A percentile compares a stretch with the other conserved stretches of the same genome.
Evolutionary conservation across 2,113 vertebrate species (phyloP).

Genomic region (Pelusios castaneus): DNA sequence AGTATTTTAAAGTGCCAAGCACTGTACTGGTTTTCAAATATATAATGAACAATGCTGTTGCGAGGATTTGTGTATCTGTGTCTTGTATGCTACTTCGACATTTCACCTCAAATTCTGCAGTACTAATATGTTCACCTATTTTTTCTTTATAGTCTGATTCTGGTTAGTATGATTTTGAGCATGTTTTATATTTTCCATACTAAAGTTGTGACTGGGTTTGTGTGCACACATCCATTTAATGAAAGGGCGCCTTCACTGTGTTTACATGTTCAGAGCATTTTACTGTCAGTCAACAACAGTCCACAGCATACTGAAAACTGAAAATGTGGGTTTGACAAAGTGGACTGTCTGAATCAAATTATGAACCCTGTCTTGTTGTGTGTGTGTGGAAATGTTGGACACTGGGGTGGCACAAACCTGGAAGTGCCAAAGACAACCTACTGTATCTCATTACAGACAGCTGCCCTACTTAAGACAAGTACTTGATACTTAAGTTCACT

Average conservation of each 20-base stretch:
- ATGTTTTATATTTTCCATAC: not conserved
- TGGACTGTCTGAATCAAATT: not conserved
- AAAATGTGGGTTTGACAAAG: not conserved
- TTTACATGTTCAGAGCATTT: not conserved
- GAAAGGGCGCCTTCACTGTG: not conserved
- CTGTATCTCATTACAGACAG: not conserved
- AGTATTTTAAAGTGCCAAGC: not conserved
- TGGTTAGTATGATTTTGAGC: not conserved
- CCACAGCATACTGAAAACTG: not conserved
- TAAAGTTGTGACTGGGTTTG: not conserved
- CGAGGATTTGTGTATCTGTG: not conserved
- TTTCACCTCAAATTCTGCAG: not conserved
- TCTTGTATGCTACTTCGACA: not conserved
- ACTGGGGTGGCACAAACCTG: not conserved
- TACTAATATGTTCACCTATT: not conserved
- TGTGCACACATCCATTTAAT: not conserved
- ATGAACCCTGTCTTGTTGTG: not conserved
- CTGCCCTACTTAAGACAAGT: not conserved
- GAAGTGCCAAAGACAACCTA: not conserved
- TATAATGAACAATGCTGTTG: not conserved
- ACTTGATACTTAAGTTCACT: not conserved
- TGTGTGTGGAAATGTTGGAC: not conserved
- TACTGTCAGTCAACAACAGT: not conserved
- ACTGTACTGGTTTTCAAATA: not conserved
- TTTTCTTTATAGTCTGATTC: not conserved